Percentiles rank a stretch among this genome's conserved stretches.
Conservation (phyloP, 1,140 invertebrate species). For the Zaprionus kolodkinae region DNA sequence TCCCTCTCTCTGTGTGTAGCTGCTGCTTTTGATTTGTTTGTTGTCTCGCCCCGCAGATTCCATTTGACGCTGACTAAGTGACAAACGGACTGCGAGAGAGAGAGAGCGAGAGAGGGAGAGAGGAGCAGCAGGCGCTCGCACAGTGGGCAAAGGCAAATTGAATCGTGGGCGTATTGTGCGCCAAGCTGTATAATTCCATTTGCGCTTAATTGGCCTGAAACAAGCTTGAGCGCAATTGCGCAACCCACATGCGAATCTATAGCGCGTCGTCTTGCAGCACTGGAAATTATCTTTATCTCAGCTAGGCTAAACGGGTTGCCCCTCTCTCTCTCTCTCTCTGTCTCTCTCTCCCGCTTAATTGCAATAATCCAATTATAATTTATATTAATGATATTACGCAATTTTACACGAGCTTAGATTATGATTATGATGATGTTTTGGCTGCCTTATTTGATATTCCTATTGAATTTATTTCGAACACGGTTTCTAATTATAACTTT, state of each 20-base stretch:
- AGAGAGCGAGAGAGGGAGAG: too few relatives aligned
- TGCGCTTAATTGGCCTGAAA: slow-evolving; percentile 49
- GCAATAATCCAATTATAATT: slow-evolving; percentile 5
- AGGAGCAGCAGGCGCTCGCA: neutral
- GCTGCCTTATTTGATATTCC: neutral
- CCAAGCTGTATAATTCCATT: slow-evolving; percentile 42
- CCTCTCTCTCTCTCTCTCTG: too few relatives aligned
- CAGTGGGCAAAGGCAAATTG: slow-evolving; percentile 4
- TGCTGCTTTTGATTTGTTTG: slow-evolving; percentile 44
- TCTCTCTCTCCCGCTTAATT: neutral
- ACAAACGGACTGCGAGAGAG: slow-evolving; percentile 12
- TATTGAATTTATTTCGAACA: neutral
- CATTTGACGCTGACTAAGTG: slow-evolving; percentile 54
- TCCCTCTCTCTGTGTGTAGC: neutral
- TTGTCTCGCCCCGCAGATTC: slow-evolving; percentile 41
- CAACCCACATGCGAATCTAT: slow-evolving; percentile 20
- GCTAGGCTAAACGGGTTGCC: neutral
- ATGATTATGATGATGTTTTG: neutral
- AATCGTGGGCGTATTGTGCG: slow-evolving; percentile 29
- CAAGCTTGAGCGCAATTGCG: slow-evolving; percentile 41
- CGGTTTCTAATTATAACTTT: too few relatives aligned
- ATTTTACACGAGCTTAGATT: neutral
- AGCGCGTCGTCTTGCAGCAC: neutral
- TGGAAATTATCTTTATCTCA: slow-evolving; percentile 8
- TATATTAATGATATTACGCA: slow-evolving; percentile 1